Conservation (phyloP, 2,888 invertebrate species). For the Cerastoderma edule region DNA sequence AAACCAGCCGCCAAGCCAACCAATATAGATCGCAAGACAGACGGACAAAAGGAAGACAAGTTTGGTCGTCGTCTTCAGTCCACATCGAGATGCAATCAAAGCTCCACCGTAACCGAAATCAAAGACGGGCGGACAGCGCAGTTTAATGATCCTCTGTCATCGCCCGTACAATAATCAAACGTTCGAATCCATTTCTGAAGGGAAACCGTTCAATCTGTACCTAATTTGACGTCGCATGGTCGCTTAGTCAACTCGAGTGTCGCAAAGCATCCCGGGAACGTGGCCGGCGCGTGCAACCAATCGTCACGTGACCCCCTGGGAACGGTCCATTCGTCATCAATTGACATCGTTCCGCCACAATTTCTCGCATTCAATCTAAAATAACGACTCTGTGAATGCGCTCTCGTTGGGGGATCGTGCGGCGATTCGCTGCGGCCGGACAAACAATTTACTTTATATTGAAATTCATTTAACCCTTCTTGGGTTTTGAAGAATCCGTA, state of each 20-base stretch:
- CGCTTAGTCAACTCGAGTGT: conserved; percentile 48
- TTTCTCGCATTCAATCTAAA: conserved; percentile 53
- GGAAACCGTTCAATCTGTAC: conserved; percentile 46
- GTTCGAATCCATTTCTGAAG: conserved; percentile 6
- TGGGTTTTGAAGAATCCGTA: conserved; percentile 29
- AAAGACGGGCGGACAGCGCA: too few relatives aligned
- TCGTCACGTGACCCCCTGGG: conserved; percentile 57
- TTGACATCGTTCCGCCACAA: conserved; percentile 55
- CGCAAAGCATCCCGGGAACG: conserved; percentile 39
- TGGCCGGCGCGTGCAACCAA: conserved; percentile 52
- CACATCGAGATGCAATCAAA: too few relatives aligned
- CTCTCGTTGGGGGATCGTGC: conserved; percentile 59
- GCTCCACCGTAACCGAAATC: too few relatives aligned
- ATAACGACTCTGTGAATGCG: conserved; percentile 67
- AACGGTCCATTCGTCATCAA: conserved; percentile 58
- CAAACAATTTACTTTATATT: conserved; percentile 70
- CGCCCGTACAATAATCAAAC: conserved; percentile 9
- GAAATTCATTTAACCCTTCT: conserved; percentile 56
- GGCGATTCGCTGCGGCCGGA: conserved; percentile 54
- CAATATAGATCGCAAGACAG: too few relatives aligned
- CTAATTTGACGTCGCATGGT: conserved; percentile 46
- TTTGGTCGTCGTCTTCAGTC: too few relatives aligned
- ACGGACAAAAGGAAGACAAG: too few relatives aligned
- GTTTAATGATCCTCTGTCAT: conserved; percentile 19
- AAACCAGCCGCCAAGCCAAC: too few relatives aligned